A percentile compares a stretch with the other conserved stretches of the same genome.
Evolutionary conservation across 2,888 invertebrate species (phyloP).

Genomic region (Octonoba sinensis): DNA sequence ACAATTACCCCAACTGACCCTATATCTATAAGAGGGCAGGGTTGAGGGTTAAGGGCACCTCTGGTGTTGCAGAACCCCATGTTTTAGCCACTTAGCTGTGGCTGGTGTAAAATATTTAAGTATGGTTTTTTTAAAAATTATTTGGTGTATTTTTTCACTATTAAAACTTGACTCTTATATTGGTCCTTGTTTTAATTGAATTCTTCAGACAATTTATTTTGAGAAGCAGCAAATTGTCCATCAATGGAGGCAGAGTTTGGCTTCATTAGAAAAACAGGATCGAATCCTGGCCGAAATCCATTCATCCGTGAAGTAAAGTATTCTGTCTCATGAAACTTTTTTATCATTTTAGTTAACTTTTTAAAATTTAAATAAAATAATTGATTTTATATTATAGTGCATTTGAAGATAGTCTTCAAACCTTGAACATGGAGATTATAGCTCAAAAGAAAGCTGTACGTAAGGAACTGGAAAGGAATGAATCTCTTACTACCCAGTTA

Average conservation of each 20-base stretch:
- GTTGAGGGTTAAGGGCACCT: too few species aligned
- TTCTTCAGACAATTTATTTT: slow-evolving; percentile 38
- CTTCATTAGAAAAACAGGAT: slow-evolving; percentile 48
- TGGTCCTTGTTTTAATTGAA: too few species aligned
- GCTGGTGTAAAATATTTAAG: too few species aligned
- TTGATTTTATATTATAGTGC: slow-evolving; percentile 6
- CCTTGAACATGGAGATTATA: slow-evolving; percentile 46
- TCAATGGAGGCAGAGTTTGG: slow-evolving; percentile 53
- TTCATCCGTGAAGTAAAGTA: slow-evolving; percentile 32
- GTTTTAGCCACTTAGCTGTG: too few species aligned
- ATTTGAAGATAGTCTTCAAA: slow-evolving; percentile 33
- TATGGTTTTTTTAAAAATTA: background rate
- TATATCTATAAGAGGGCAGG: too few species aligned
- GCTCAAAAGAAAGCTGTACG: slow-evolving; percentile 50
- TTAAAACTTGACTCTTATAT: background rate
- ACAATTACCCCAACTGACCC: too few species aligned
- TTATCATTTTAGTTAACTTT: background rate
- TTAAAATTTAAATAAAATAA: background rate
- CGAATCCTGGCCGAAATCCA: slow-evolving; percentile 23
- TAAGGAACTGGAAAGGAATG: slow-evolving; percentile 57
- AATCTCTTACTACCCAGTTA: slow-evolving; percentile 23
- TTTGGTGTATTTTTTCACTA: background rate
- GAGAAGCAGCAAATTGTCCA: slow-evolving; percentile 57
- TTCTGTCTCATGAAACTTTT: background rate
- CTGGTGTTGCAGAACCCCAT: too few species aligned